Evolutionary conservation across 2,797 vertebrate species (phyloP), one percentile per base, ranked within the genome.

Genomic region (Morus bassanus): DNA sequence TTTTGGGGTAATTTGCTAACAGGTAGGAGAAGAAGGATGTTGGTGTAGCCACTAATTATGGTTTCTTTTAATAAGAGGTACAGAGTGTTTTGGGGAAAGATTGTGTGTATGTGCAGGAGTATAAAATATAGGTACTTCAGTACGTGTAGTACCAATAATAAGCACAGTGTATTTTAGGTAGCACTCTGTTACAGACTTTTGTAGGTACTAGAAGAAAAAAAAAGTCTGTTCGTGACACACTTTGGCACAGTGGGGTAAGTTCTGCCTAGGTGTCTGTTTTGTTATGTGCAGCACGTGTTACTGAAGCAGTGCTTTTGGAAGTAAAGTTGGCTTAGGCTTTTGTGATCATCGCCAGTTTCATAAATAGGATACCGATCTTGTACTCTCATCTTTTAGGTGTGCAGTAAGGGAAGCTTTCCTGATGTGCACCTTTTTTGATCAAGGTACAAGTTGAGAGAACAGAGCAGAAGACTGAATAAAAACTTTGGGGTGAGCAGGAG

Each of bases 281-380:
- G 28, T 67, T 28, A 3, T 1, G 13, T 53, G 16, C 35, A n/a
- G 30, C 1, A 0, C 9, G 0, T 27, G 12, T 63, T 78, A 27
- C 37, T 53, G 21, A 24, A 68, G 61, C 61, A 50, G 21, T 41
- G 3, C 50, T 70, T 23, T 31, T 74, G 57, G 79, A 74, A 45
- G 19, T 28, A 35, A 57, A 41, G 45, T 28, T 86, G 48, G 18
- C 35, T 82, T 69, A 39, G 56, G 39, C 37, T 83, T 27, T 43
- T 57, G 61, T 72, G 37, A 23, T 84, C 37, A 3, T 10, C 74
- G 31, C 17, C 28, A 6, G 35, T 45, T 82, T 60, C 43, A 15
- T n/a, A 64, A 69, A 50, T 25, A 27, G n/a, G 30, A 5, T 53
- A 24, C 27, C 24, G 39, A 8, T 81, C 50, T 77, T 67, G 21